Evolutionary conservation across 2,888 invertebrate genomes (phyloP).

Genomic region (Hipparchia sbordonii): DNA sequence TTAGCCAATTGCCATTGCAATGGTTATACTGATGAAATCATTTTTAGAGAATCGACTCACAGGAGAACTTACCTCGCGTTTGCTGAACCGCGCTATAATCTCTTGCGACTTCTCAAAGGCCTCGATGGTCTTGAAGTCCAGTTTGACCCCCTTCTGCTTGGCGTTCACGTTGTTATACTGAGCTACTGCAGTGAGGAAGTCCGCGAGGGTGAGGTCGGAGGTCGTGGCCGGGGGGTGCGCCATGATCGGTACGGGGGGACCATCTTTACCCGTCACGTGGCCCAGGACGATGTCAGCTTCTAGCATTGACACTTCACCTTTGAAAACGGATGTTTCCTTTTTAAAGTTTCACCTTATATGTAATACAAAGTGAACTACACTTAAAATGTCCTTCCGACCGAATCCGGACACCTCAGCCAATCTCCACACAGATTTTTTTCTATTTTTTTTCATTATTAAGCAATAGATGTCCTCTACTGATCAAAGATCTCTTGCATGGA

Average conservation of each 20-base stretch:
- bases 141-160: constrained; percentile 89
- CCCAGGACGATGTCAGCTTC: constrained; percentile 93
- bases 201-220: constrained; percentile 89
- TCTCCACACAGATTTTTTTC: no score
- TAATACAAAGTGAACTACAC: no score
- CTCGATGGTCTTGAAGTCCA: constrained; percentile 93
- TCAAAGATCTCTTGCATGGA: no score
- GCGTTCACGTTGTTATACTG: constrained; percentile 70
- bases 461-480: no score
- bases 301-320: constrained; percentile 88
- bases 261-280: constrained; percentile 74
- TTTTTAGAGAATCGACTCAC: no score
- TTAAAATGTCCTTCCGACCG: no score
- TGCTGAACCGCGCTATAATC: constrained; percentile 67
- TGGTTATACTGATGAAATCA: no score
- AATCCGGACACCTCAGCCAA: no score
- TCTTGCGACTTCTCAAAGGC: constrained; percentile 85
- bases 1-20: no score
- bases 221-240: constrained; percentile 89
- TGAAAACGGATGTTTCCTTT: constrained; percentile 28
- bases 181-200: constrained; percentile 86
- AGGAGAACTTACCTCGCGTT: constrained; percentile 58
- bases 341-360: not conserved
- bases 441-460: no score
- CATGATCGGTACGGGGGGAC: constrained; percentile 88